A percentile compares a stretch with the other conserved stretches of the same genome.
phyloP scores from a whole-genome alignment of 2,797 vertebrate species.

The Discoglossus pictus region DNA sequence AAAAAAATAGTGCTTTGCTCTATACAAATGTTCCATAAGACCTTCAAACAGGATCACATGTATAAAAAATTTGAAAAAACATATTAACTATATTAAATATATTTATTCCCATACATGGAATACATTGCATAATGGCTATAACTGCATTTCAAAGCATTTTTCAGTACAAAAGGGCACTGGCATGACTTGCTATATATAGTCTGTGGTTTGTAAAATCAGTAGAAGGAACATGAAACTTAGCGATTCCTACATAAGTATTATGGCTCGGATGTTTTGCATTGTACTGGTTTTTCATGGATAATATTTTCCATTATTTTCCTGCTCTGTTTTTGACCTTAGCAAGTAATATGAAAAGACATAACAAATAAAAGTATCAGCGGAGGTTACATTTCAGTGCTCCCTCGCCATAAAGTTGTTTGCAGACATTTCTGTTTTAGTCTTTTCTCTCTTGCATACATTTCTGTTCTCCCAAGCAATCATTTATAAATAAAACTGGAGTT shows the following conservation, averaged over 20 bases:
- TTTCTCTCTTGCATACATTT: no score
- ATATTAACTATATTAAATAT: not conserved
- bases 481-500: no score
- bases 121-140: conserved; percentile 11
- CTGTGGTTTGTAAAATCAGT: conserved; percentile 39
- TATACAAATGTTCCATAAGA: no score
- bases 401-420: conserved; percentile 19
- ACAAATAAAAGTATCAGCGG: conserved; percentile 19
- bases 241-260: conserved; percentile 35
- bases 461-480: no score
- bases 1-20: no score
- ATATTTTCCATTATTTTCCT: conserved; percentile 39
- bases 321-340: conserved; percentile 28
- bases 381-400: conserved; percentile 10
- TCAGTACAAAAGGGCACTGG: conserved; percentile 11
- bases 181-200: conserved; percentile 33
- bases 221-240: conserved; percentile 27
- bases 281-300: conserved; percentile 28
- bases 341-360: conserved; percentile 2
- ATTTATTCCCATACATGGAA: conserved; percentile 32
- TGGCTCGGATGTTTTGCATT: conserved; percentile 39
- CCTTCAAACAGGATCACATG: no score
- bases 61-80: no score
- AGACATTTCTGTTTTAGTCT: no score
- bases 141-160: conserved; percentile 33